Evolutionary conservation across 1,140 invertebrate genomes (phyloP).

Genomic region (Tetramorium alpestre): DNA sequence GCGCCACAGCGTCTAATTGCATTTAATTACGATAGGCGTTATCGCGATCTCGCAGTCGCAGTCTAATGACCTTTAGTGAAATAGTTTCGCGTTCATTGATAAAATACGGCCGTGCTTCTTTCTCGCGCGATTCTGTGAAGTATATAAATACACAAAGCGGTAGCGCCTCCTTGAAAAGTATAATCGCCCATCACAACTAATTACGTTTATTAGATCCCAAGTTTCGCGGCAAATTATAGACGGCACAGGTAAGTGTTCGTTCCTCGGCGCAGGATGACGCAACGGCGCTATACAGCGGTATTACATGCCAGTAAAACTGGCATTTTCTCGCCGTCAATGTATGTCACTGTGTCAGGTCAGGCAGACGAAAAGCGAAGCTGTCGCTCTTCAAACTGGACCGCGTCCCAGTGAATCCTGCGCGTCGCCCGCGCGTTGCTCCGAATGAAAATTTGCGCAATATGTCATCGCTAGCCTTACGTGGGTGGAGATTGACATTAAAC

Average conservation of each 20-base stretch:
- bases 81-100: slow-evolving; percentile 6
- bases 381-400: not conserved
- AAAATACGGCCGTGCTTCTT: not conserved
- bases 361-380: not conserved
- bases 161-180: not conserved
- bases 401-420: not conserved
- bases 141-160: not conserved
- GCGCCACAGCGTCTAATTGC: not conserved
- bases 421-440: not conserved
- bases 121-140: not conserved
- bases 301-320: slow-evolving; percentile 25
- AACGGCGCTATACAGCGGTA: not conserved
- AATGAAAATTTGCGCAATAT: slow-evolving; percentile 46
- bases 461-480: not conserved
- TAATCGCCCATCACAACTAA: slow-evolving; percentile 3
- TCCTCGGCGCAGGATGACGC: not conserved
- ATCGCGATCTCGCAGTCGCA: not conserved
- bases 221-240: slow-evolving; percentile 17
- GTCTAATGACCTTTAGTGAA: not conserved
- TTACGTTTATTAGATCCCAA: slow-evolving; percentile 14
- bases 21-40: not conserved
- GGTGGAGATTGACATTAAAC: slow-evolving; percentile 38
- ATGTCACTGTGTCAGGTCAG: slow-evolving; percentile 15
- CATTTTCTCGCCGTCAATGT: slow-evolving; percentile 20
- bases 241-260: not conserved